phyloP scores from a whole-genome alignment of 2,797 vertebrate genomes.

The Pteropus rufus region DNA sequence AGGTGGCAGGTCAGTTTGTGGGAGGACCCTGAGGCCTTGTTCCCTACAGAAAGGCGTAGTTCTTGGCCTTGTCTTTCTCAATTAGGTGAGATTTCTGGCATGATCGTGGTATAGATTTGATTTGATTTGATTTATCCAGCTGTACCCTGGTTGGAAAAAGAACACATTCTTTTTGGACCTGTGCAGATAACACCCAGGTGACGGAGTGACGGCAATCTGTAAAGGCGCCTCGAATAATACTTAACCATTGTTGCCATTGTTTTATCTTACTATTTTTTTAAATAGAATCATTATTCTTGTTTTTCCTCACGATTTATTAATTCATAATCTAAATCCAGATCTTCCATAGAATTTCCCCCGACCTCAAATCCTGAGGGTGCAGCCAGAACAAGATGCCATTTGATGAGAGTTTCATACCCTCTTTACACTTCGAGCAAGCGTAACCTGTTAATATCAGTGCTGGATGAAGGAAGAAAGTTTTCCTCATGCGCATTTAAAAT shows the following conservation, averaged over 20 bases:
- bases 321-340: background rate
- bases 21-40: background rate
- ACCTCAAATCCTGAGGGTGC: background rate
- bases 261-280: background rate
- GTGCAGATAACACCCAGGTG: background rate
- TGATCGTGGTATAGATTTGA: background rate
- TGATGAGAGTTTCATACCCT: background rate
- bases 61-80: background rate
- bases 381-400: background rate
- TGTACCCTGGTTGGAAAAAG: background rate
- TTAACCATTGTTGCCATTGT: background rate
- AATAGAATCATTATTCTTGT: background rate
- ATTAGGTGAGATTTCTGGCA: background rate
- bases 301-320: background rate
- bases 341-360: background rate
- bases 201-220: background rate
- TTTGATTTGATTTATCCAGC: background rate
- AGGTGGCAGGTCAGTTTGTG: background rate
- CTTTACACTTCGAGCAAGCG: background rate
- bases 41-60: accelerated
- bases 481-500: background rate
- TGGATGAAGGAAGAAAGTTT: background rate
- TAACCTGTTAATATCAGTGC: background rate
- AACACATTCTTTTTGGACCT: background rate
- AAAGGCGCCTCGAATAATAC: background rate